Conservation (phyloP, 1,140 invertebrate genomes). For the Penaeus vannamei region DNA sequence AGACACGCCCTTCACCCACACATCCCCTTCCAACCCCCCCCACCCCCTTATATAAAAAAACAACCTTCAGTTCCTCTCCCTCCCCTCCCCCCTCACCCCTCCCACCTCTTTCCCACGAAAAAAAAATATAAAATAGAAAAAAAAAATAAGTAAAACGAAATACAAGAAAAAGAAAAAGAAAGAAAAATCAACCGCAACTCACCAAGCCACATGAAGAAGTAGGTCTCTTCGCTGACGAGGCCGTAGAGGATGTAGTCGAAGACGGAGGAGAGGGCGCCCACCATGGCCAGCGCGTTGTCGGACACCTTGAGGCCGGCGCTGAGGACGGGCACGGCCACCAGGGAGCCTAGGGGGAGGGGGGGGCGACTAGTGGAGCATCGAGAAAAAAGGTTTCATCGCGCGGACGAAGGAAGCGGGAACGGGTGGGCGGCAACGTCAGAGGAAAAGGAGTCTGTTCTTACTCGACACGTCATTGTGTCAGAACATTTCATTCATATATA, state of each 20-base stretch:
- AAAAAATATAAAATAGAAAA: too few relatives aligned
- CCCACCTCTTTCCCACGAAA: not conserved
- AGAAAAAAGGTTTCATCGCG: not conserved
- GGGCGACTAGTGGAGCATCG: too few relatives aligned
- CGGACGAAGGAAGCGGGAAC: too few relatives aligned
- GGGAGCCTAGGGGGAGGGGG: conserved; percentile 44
- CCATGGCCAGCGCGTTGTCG: conserved; percentile 64
- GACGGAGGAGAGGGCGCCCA: conserved; percentile 62
- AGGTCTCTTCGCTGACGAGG: conserved; percentile 48
- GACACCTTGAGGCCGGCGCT: conserved; percentile 62
- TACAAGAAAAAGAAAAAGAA: not conserved
- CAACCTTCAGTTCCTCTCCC: not conserved
- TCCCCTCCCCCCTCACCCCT: not conserved
- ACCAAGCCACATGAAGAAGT: conserved; percentile 67
- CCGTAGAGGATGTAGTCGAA: conserved; percentile 67
- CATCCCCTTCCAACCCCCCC: too few relatives aligned
- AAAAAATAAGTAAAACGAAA: not conserved
- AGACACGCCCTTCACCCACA: too few relatives aligned
- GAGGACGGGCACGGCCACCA: conserved; percentile 63
- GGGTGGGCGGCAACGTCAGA: too few relatives aligned
- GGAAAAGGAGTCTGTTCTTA: too few relatives aligned
- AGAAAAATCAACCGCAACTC: not conserved
- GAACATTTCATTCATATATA: too few relatives aligned
- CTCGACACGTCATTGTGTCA: too few relatives aligned
- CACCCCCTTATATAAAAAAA: not conserved